Evolutionary conservation across 2,797 vertebrate genomes (phyloP).

Genomic region (Arrhamphus sclerolepis): DNA sequence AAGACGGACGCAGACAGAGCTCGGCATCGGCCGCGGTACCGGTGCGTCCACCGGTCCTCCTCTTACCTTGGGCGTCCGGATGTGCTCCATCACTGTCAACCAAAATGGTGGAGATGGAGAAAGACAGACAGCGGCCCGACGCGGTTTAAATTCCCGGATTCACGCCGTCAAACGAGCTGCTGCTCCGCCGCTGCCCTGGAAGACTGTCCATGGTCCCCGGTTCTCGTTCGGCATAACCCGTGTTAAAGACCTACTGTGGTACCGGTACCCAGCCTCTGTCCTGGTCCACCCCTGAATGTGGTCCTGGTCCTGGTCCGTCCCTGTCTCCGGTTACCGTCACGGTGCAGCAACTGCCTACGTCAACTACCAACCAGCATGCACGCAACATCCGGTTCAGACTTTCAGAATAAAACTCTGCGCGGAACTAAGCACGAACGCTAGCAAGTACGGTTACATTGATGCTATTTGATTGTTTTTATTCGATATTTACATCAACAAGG

Average conservation of each 20-base stretch:
- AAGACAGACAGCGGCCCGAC: background rate
- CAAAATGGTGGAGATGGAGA: constrained; percentile 68
- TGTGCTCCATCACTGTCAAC: constrained; percentile 75
- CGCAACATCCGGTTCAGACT: background rate
- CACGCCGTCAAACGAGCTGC: background rate
- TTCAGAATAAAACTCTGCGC: constrained; percentile 38
- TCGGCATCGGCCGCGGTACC: too few relatives aligned
- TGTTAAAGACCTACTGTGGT: background rate
- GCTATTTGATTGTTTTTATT: too few relatives aligned
- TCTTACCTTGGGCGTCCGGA: constrained; percentile 74
- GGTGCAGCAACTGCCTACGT: background rate
- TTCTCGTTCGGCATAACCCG: background rate
- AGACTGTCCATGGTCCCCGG: constrained; percentile 22
- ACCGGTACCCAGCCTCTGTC: constrained; percentile 1
- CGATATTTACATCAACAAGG: too few relatives aligned
- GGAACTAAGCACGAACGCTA: background rate
- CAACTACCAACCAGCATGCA: too few relatives aligned
- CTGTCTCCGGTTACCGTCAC: background rate
- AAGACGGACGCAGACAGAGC: too few relatives aligned
- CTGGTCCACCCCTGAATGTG: background rate
- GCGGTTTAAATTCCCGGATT: constrained; percentile 27
- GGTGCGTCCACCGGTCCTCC: too few relatives aligned
- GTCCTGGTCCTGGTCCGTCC: background rate
- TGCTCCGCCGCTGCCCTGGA: background rate
- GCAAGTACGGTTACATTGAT: too few relatives aligned